Evolutionary conservation across 2,888 invertebrate genomes (phyloP).

Genomic region (Drosophila multiciliata): DNA sequence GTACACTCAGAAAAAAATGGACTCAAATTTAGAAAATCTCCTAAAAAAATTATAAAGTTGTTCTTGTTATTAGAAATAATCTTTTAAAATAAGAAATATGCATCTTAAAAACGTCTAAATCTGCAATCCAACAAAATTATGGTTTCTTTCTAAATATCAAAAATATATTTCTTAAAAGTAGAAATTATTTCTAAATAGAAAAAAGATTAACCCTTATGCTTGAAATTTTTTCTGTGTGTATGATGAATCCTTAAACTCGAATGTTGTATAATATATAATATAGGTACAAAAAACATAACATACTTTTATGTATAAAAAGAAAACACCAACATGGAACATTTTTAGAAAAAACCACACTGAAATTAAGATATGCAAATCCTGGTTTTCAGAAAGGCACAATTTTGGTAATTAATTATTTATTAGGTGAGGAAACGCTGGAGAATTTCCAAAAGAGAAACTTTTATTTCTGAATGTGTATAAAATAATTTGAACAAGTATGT

Average conservation of each 20-base stretch:
- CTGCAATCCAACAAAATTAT: not conserved
- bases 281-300: not conserved
- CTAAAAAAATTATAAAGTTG: not conserved
- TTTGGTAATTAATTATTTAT: not conserved
- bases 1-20: not conserved
- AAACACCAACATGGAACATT: not conserved
- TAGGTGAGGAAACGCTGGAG: not conserved
- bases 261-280: not conserved
- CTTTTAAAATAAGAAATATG: not conserved
- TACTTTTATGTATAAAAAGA: not conserved
- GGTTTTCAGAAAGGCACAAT: not conserved
- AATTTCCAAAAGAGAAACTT: not conserved
- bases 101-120: not conserved
- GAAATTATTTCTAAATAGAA: not conserved
- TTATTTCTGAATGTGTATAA: not conserved
- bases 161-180: not conserved
- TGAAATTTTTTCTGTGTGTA: not conserved
- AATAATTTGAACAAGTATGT: conserved; percentile 13
- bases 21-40: not conserved
- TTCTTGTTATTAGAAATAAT: not conserved
- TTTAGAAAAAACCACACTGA: not conserved
- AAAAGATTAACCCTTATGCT: not conserved
- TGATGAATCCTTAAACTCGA: not conserved
- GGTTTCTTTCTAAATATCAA: not conserved
- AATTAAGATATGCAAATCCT: not conserved